Conservation (phyloP, 2,888 invertebrate species). For the Rhamnusium bicolor region DNA sequence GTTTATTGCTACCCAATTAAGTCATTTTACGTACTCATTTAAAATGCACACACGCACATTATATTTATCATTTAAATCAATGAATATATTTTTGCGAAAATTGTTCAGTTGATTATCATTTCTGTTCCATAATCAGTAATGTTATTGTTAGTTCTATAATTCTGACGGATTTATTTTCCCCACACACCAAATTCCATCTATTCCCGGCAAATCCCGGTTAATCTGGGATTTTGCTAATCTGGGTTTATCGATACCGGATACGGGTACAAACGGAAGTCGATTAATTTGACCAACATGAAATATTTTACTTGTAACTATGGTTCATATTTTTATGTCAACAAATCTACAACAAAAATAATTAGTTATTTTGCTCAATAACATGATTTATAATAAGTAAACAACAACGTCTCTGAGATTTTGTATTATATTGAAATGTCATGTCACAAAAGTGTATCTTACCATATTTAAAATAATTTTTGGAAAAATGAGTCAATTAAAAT, state of each 20-base stretch:
- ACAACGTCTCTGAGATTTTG: too few species aligned
- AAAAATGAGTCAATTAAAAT: too few species aligned
- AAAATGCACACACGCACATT: constrained; percentile 44
- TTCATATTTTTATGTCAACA: not conserved
- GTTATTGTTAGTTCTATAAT: constrained; percentile 31
- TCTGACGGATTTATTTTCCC: constrained; percentile 42
- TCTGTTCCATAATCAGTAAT: not conserved
- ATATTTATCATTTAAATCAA: not conserved
- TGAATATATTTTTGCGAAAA: too few species aligned
- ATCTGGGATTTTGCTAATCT: constrained; percentile 67
- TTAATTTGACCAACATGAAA: constrained; percentile 41
- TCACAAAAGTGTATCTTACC: too few species aligned
- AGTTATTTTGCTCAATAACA: too few species aligned
- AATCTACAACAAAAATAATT: not conserved
- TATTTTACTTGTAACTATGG: not conserved
- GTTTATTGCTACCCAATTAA: constrained; percentile 14
- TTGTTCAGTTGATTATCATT: too few species aligned
- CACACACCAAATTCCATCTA: constrained; percentile 46
- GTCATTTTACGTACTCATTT: constrained; percentile 30
- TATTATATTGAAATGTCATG: too few species aligned
- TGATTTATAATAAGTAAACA: too few species aligned
- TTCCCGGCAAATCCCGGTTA: constrained; percentile 57
- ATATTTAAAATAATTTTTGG: too few species aligned
- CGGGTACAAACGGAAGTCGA: constrained; percentile 49
- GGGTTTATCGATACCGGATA: constrained; percentile 62